Evolutionary conservation across 2,888 invertebrate species (phyloP).

Genomic region (Plagiodera versicolora): DNA sequence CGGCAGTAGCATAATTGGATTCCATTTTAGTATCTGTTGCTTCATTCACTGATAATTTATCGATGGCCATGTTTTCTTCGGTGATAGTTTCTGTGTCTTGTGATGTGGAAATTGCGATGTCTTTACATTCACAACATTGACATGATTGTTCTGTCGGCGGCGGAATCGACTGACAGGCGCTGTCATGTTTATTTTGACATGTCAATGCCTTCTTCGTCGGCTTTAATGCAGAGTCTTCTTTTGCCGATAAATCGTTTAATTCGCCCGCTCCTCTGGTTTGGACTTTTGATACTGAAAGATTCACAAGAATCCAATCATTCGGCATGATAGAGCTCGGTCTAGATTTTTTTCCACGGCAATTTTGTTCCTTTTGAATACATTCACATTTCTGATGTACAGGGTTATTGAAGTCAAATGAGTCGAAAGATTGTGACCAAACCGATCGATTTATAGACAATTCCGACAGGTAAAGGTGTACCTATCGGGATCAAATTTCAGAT

Average conservation of each 20-base stretch:
- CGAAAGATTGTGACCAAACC: no score
- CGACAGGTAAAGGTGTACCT: no score
- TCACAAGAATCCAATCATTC: background rate
- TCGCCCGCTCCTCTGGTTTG: constrained; percentile 2
- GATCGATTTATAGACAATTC: no score
- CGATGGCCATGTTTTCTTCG: constrained; percentile 25
- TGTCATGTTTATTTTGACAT: constrained; percentile 31
- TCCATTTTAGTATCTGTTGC: constrained; percentile 5
- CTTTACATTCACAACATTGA: constrained; percentile 42
- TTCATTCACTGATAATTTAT: constrained; percentile 24
- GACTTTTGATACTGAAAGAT: background rate
- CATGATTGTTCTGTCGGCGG: constrained; percentile 38
- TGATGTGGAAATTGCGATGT: constrained; percentile 37
- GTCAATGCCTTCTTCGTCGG: constrained; percentile 18
- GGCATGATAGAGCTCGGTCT: no score
- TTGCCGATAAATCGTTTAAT: background rate
- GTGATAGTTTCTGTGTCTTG: constrained; percentile 36
- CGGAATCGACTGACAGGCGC: constrained; percentile 37
- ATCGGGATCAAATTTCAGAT: no score
- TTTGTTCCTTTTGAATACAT: no score
- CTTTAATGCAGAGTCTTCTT: background rate
- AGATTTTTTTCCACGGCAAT: no score
- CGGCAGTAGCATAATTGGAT: background rate
- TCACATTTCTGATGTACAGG: no score
- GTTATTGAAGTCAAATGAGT: no score